Conservation (phyloP, 1,140 invertebrate species). For the Eupristina koningsbergeri region DNA sequence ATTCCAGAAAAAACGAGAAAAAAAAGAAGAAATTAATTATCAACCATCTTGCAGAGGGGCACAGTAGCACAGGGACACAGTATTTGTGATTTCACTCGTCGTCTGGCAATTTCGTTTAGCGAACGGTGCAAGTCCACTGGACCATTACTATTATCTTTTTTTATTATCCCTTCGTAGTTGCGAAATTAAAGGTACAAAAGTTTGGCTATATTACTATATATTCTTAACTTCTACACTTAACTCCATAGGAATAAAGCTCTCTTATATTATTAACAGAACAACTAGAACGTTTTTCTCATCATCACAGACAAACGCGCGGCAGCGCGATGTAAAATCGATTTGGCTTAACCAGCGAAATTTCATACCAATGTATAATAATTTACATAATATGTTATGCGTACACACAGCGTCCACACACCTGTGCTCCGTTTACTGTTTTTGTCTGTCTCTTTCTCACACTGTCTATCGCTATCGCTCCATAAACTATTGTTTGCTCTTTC, state of each 20-base stretch:
- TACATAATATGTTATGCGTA: slow-evolving; percentile 42
- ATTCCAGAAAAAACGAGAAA: slow-evolving; percentile 48
- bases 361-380: too few species aligned
- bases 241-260: slow-evolving; percentile 48
- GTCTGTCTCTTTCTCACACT: slow-evolving; percentile 48
- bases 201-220: slow-evolving; percentile 45
- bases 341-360: slow-evolving; percentile 33
- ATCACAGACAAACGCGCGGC: slow-evolving; percentile 49
- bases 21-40: slow-evolving; percentile 42
- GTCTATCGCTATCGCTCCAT: slow-evolving; percentile 26
- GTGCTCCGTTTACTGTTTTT: slow-evolving; percentile 45
- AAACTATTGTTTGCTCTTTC: slow-evolving; percentile 21
- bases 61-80: slow-evolving; percentile 46
- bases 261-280: slow-evolving; percentile 49
- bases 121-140: slow-evolving; percentile 33
- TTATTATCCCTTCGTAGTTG: slow-evolving; percentile 34
- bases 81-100: slow-evolving; percentile 36
- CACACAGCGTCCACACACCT: slow-evolving; percentile 41
- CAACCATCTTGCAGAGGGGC: slow-evolving; percentile 31
- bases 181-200: slow-evolving; percentile 36
- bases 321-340: slow-evolving; percentile 43
- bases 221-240: slow-evolving; percentile 48
- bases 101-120: slow-evolving; percentile 20
- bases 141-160: slow-evolving; percentile 33
- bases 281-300: slow-evolving; percentile 48